Conservation (phyloP, 92 coral and sea anemone genomes). For the Phenganax stokvisi region DNA sequence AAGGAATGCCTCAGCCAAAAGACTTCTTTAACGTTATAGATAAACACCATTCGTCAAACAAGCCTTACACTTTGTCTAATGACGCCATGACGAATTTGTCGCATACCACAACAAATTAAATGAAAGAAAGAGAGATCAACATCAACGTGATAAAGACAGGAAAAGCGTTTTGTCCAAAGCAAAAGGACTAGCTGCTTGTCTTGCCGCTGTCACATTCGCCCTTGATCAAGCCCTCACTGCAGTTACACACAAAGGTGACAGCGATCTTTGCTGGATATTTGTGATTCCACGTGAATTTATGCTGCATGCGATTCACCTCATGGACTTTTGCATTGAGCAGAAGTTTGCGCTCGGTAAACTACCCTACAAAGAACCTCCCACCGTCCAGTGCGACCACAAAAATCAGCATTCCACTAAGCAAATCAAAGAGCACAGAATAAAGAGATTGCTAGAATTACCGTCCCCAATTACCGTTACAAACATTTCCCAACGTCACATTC, state of each 20-base stretch:
- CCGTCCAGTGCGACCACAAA: background rate
- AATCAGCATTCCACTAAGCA: background rate
- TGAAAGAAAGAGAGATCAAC: conserved; percentile 48
- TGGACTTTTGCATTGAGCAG: conserved; percentile 56
- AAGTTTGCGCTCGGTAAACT: conserved; percentile 48
- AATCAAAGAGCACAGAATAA: conserved; percentile 43
- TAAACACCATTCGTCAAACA: conserved; percentile 5
- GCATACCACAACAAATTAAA: conserved; percentile 50
- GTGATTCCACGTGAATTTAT: conserved; percentile 48
- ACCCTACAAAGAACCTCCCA: background rate
- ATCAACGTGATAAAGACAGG: conserved; percentile 49
- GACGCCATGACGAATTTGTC: conserved; percentile 52
- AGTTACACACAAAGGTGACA: conserved; percentile 16
- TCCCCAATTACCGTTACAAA: conserved; percentile 52
- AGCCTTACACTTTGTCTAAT: conserved; percentile 31
- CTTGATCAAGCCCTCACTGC: conserved; percentile 44
- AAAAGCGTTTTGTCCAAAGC: conserved; percentile 55
- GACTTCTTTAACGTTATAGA: background rate
- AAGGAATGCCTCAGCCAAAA: conserved; percentile 30
- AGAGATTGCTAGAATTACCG: conserved; percentile 44
- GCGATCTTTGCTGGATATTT: conserved; percentile 23
- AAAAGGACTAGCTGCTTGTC: conserved; percentile 56
- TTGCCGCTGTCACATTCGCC: conserved; percentile 54
- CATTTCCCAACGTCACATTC: conserved; percentile 56
- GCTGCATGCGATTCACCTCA: conserved; percentile 38